phyloP scores from a whole-genome alignment of 2,797 vertebrate species.

The Acipenser oxyrinchus region DNA sequence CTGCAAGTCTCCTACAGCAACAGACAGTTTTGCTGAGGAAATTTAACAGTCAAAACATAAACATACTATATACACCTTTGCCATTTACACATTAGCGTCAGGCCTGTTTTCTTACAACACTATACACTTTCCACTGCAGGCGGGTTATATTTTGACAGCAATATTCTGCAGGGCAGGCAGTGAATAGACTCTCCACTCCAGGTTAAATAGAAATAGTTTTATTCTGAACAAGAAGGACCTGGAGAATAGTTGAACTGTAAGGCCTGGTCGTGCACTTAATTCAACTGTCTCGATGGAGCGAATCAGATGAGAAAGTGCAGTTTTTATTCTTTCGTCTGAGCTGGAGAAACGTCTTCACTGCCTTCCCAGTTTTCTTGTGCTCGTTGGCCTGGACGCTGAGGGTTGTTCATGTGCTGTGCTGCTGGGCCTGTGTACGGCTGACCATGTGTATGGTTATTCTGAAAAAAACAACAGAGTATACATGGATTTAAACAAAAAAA shows the following conservation, averaged over 20 bases:
- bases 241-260: constrained; percentile 74
- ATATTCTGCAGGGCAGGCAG: constrained; percentile 85
- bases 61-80: constrained; percentile 99
- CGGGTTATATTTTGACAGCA: constrained; percentile 80
- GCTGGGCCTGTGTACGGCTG: constrained; percentile 97
- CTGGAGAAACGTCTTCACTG: constrained; percentile 84
- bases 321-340: constrained; percentile 91
- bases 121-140: constrained; percentile 94
- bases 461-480: constrained; percentile 25
- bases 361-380: constrained; percentile 98
- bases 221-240: constrained; percentile 77
- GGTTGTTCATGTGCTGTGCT: constrained; percentile 99
- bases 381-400: constrained; percentile 88
- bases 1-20: constrained; percentile 87
- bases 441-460: constrained; percentile 98
- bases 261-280: constrained; percentile 78
- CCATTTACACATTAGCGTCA: constrained; percentile 93
- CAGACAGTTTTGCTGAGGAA: constrained; percentile 85
- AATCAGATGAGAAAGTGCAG: constrained; percentile 58
- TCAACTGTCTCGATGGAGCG: constrained; percentile 67
- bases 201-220: constrained; percentile 78
- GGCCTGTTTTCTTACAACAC: constrained; percentile 90
- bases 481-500: no score
- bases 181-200: constrained; percentile 83
- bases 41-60: constrained; percentile 97